Conservation (phyloP, 2,113 vertebrate species). For the Felis chaus region DNA sequence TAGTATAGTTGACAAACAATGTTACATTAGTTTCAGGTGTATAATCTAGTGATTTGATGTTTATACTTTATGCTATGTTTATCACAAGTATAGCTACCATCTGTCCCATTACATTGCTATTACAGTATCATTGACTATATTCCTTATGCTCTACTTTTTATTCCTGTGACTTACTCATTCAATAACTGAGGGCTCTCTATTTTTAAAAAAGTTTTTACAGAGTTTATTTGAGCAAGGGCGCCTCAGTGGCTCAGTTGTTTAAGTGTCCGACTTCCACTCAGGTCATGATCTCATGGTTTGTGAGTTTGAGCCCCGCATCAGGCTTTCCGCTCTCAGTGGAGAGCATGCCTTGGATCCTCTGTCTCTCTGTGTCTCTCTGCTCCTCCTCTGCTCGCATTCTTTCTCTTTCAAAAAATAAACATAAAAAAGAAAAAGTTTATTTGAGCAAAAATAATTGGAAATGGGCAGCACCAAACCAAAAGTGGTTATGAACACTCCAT, state of each 20-base stretch:
- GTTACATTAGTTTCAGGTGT: not conserved
- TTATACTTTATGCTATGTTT: not conserved
- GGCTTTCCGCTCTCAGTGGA: no score
- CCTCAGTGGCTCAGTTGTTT: no score
- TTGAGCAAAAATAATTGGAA: not conserved
- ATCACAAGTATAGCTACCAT: not conserved
- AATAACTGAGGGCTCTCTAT: not conserved
- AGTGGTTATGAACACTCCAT: not conserved
- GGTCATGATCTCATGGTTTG: no score
- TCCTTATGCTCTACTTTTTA: not conserved
- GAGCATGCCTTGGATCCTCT: no score
- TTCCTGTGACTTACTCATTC: not conserved
- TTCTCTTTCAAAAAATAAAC: no score
- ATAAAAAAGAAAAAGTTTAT: not conserved
- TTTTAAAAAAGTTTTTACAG: not conserved
- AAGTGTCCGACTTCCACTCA: no score
- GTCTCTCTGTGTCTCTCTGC: no score
- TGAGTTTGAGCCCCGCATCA: no score
- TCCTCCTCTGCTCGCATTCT: no score
- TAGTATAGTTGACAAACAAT: not conserved
- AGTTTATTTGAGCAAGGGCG: not conserved
- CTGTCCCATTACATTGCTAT: not conserved
- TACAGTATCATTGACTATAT: not conserved
- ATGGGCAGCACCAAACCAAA: not conserved
- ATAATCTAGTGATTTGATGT: not conserved